A percentile compares a stretch with the other conserved stretches of the same genome.
Conservation (phyloP, 2,797 vertebrate genomes). For the Sus cebifrons region DNA sequence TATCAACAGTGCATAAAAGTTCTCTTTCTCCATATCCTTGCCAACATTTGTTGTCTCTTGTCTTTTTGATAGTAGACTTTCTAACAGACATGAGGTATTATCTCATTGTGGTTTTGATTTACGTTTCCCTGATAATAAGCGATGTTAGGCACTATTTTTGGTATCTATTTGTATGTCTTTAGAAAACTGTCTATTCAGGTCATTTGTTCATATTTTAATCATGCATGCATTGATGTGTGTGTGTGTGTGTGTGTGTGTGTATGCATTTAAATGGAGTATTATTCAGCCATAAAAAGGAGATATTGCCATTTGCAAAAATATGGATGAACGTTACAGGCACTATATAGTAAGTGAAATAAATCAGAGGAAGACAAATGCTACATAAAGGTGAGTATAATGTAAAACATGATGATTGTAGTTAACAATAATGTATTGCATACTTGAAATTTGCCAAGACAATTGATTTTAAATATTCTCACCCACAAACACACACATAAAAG, state of each 20-base stretch:
- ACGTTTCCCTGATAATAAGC: no score
- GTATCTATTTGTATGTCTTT: no score
- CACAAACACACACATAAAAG: neutral
- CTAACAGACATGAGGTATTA: no score
- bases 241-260: neutral
- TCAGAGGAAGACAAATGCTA: neutral
- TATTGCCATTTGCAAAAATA: neutral
- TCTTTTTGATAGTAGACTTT: no score
- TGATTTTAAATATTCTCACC: neutral
- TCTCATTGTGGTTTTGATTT: no score
- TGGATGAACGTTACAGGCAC: neutral
- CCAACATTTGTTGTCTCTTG: no score
- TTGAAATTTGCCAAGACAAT: neutral
- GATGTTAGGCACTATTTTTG: no score
- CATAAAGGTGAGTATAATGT: neutral
- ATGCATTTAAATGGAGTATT: neutral
- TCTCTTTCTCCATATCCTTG: no score
- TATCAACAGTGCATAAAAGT: no score
- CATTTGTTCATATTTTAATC: no score
- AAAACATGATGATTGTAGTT: neutral
- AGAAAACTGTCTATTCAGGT: no score
- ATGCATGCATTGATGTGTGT: neutral
- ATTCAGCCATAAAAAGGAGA: neutral
- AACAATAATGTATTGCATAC: no score
- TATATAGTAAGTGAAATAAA: constrained; percentile 12